Base-by-base conservation (phyloP, 2,888 invertebrate species). In the Macaria liturata region DNA sequence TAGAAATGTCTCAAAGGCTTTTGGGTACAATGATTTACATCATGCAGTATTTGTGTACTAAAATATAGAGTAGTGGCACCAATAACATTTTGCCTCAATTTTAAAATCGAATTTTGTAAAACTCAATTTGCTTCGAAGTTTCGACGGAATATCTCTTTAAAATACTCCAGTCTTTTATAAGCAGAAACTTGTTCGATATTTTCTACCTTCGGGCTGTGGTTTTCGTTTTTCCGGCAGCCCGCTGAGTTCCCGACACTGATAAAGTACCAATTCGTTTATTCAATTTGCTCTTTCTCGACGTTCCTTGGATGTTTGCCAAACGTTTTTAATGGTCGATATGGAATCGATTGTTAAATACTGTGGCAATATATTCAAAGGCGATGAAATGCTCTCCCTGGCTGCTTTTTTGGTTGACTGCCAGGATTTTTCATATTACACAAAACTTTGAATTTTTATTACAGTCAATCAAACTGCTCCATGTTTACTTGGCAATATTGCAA, bases 221-320 rank as follows among this genome's bases (percentile, higher is more conserved):
- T 56, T 61, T 39, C 51, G 48, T 51, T 66, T 67, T 70, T 62
- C 65, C 64, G 62, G 46, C 54, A 71, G 67, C 57, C 55, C 56
- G 49, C 59, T 30, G 59, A 31, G 53, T 64, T 59, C 62, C 56
- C 46, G 62, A 72, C 76, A 77, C 59, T 77, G 76, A 78, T 75
- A 72, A 75, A 81, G 73, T 69, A 67, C 69, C 64, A 62, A 75
- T 76, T 70, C 74, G 68, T 77, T 76, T 72, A 78, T 80, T 75
- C 74, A 74, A 80, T 81, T 77, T 76, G 76, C 72, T 71, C 65
- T 69, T 57, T 63, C 58, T 57, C 55, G 64, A 69, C 61, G 61
- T 65, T 65, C 53, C 55, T 70, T 80, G 82, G 80, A 72, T 53
- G 57, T 40, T 37, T 48, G 80, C 82, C 82, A 83, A 77, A 75